Percentiles rank a stretch among this genome's conserved stretches.
phyloP scores from a whole-genome alignment of 2,113 vertebrate species.

The Dryoscopus gambensis region DNA sequence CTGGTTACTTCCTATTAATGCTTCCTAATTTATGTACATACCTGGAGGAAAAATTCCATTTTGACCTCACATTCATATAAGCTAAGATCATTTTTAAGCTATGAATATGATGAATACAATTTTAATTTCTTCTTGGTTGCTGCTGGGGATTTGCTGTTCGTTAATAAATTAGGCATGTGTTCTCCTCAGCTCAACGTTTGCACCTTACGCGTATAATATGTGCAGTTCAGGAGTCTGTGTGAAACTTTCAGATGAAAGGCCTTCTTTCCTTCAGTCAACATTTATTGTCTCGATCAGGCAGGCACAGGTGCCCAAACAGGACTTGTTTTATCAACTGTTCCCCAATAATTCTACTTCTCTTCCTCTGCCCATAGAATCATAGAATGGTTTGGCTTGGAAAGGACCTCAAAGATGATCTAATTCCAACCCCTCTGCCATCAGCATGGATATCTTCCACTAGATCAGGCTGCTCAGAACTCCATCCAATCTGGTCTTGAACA shows the following conservation, averaged over 20 bases:
- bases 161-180: constrained; percentile 54
- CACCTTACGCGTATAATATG: not conserved
- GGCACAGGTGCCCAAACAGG: not conserved
- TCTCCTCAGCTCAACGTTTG: constrained; percentile 26
- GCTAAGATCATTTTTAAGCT: constrained; percentile 44
- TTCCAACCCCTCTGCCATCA: not conserved
- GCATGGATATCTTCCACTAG: not conserved
- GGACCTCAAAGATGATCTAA: not conserved
- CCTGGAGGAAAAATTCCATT: constrained; percentile 65
- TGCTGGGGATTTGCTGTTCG: constrained; percentile 51
- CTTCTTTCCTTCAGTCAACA: not conserved
- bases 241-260: not conserved
- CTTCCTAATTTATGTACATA: constrained; percentile 63
- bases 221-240: not conserved
- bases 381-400: not conserved
- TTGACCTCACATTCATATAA: constrained; percentile 41
- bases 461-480: not conserved
- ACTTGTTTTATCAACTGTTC: not conserved
- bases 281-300: not conserved
- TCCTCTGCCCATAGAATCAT: not conserved
- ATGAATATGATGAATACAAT: constrained; percentile 24
- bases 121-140: constrained; percentile 51
- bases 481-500: not conserved
- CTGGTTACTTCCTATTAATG: constrained; percentile 58
- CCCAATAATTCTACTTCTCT: not conserved